Evolutionary conservation across 1,140 invertebrate genomes (phyloP).

Genomic region (Cataglyphis hispanica): DNA sequence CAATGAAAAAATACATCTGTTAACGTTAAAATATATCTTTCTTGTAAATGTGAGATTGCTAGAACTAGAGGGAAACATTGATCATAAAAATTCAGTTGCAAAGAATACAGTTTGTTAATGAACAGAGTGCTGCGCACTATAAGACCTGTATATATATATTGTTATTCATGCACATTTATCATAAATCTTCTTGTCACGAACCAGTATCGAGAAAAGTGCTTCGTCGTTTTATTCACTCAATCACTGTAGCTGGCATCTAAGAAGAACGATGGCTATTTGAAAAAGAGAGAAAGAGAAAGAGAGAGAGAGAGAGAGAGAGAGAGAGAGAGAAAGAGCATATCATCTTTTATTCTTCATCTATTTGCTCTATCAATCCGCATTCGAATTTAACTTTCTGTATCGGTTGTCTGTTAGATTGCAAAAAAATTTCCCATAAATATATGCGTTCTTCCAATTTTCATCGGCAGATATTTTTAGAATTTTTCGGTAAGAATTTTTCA

Average conservation of each 20-base stretch:
- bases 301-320: not conserved
- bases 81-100: not conserved
- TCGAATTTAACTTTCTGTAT: conserved; percentile 32
- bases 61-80: not conserved
- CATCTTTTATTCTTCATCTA: conserved; percentile 41
- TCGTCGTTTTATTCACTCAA: conserved; percentile 55
- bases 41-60: not conserved
- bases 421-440: conserved; percentile 17
- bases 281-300: not conserved
- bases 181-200: conserved; percentile 47
- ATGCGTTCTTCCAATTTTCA: not conserved
- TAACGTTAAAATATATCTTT: not conserved
- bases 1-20: not conserved
- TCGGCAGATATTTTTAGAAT: not conserved
- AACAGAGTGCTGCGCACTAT: not conserved
- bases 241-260: conserved; percentile 19
- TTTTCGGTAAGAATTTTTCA: not conserved
- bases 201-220: conserved; percentile 34
- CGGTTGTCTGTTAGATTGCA: not conserved
- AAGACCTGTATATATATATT: not conserved
- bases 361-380: conserved; percentile 34
- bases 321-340: not conserved
- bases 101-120: not conserved
- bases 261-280: conserved; percentile 61
- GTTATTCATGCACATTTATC: conserved; percentile 39